Percentiles rank a stretch among this genome's conserved stretches.
Evolutionary conservation across 2,113 vertebrate species (phyloP).

Genomic region (Scatophagus argus): DNA sequence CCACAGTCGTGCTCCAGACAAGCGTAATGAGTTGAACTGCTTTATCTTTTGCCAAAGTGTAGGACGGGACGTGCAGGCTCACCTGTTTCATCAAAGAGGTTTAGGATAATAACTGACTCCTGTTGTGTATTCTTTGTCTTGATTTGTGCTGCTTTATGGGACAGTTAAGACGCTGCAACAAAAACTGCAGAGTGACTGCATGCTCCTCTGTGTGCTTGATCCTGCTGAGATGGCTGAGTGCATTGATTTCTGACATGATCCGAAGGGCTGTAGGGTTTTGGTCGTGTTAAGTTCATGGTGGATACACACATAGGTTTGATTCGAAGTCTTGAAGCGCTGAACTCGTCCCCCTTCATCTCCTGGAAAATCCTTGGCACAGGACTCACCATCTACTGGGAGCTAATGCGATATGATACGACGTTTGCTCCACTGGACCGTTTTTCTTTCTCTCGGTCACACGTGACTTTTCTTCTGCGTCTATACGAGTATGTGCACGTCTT

Average conservation of each 20-base stretch:
- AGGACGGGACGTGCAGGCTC: background rate
- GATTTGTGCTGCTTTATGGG: conserved; percentile 1
- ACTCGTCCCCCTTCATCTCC: conserved; percentile 18
- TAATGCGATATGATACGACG: conserved; percentile 69
- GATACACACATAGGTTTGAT: conserved; percentile 28
- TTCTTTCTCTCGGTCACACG: conserved; percentile 35
- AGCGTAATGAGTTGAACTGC: background rate
- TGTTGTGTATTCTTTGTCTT: conserved; percentile 1
- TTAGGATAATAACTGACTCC: conserved; percentile 1
- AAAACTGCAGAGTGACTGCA: background rate
- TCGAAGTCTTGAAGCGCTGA: background rate
- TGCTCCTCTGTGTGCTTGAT: conserved; percentile 7
- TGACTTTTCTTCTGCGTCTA: conserved; percentile 34
- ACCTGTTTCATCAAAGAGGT: background rate
- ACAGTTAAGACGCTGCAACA: background rate
- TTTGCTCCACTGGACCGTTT: conserved; percentile 56
- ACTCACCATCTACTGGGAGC: conserved; percentile 44
- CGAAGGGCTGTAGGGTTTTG: conserved; percentile 48
- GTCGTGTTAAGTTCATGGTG: conserved; percentile 47
- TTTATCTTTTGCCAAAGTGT: background rate
- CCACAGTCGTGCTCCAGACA: conserved; percentile 2
- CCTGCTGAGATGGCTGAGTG: conserved; percentile 5
- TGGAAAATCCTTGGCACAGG: conserved; percentile 43
- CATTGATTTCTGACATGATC: conserved; percentile 58
- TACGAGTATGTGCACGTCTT: conserved; percentile 5